A percentile compares a stretch with the other conserved stretches of the same genome.
Conservation (phyloP, 2,113 vertebrate species). For the Vulpes vulpes region DNA sequence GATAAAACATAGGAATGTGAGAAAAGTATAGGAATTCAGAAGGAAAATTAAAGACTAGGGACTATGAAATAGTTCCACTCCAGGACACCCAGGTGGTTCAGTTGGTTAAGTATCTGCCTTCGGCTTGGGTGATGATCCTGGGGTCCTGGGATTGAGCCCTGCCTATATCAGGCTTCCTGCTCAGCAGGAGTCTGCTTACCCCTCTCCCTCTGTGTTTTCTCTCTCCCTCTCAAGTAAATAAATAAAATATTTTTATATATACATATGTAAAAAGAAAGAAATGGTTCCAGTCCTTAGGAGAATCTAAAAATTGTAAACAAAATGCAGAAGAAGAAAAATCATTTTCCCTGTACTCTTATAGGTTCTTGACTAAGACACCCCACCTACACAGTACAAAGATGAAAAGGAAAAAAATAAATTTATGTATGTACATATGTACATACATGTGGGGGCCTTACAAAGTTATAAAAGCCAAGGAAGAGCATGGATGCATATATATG, state of each 20-base stretch:
- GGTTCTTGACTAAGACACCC: not conserved
- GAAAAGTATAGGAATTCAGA: not conserved
- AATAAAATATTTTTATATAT: too few species aligned
- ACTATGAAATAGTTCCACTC: not conserved
- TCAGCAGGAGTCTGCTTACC: too few species aligned
- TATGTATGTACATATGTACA: not conserved
- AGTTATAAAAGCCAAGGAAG: not conserved
- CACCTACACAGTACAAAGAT: not conserved
- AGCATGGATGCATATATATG: not conserved
- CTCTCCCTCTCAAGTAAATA: too few species aligned
- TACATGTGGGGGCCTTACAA: not conserved
- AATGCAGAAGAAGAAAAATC: not conserved
- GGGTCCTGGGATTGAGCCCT: too few species aligned
- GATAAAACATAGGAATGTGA: not conserved
- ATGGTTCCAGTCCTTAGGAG: not conserved
- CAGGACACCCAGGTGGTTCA: too few species aligned
- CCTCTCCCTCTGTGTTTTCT: too few species aligned
- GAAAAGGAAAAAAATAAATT: not conserved
- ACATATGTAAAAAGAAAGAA: not conserved
- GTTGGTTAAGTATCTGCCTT: too few species aligned
- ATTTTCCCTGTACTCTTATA: not conserved
- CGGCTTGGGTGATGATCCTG: too few species aligned
- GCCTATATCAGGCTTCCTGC: too few species aligned
- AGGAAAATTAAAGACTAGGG: not conserved
- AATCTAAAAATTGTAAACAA: not conserved